Percentiles rank a stretch among this genome's conserved stretches.
phyloP scores from a whole-genome alignment of 2,888 invertebrate species.

The Drosophila niveifrons region DNA sequence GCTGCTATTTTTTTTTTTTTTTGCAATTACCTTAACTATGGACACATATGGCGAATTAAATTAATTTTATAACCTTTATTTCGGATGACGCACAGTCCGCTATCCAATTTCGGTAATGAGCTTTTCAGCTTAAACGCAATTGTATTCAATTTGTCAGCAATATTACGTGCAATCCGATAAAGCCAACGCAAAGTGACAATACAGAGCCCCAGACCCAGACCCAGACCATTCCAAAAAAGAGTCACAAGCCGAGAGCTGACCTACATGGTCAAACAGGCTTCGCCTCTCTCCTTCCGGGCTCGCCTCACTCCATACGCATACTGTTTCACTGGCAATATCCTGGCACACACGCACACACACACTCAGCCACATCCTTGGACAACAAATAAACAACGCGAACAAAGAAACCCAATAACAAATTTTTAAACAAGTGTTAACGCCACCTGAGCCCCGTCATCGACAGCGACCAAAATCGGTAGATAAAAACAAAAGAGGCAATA shows the following conservation, averaged over 20 bases:
- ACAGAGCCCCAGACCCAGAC: slow-evolving; percentile 24
- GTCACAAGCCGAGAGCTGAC: slow-evolving; percentile 25
- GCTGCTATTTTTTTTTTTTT: slow-evolving; percentile 8
- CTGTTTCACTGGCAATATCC: slow-evolving; percentile 2
- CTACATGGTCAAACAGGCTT: slow-evolving; percentile 10
- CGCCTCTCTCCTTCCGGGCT: not conserved
- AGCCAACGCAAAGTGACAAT: slow-evolving; percentile 68
- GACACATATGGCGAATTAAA: slow-evolving; percentile 62
- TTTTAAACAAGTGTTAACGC: slow-evolving; percentile 80
- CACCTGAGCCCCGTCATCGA: slow-evolving; percentile 58
- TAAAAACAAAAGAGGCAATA: slow-evolving; percentile 14
- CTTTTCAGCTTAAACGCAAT: slow-evolving; percentile 78
- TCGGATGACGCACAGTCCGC: slow-evolving; percentile 23
- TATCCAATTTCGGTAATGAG: slow-evolving; percentile 80
- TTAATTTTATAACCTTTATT: slow-evolving; percentile 65
- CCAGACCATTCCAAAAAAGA: slow-evolving; percentile 35
- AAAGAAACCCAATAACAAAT: slow-evolving; percentile 74
- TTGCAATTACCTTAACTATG: slow-evolving; percentile 4
- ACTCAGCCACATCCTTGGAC: slow-evolving; percentile 1
- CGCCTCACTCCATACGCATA: not conserved
- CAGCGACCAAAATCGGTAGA: slow-evolving; percentile 21
- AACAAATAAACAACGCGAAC: slow-evolving; percentile 64
- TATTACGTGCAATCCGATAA: slow-evolving; percentile 78
- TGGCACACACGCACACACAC: not conserved
- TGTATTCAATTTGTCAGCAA: slow-evolving; percentile 79